phyloP scores from a whole-genome alignment of 2,888 invertebrate species.

The Eilema sororculum region DNA sequence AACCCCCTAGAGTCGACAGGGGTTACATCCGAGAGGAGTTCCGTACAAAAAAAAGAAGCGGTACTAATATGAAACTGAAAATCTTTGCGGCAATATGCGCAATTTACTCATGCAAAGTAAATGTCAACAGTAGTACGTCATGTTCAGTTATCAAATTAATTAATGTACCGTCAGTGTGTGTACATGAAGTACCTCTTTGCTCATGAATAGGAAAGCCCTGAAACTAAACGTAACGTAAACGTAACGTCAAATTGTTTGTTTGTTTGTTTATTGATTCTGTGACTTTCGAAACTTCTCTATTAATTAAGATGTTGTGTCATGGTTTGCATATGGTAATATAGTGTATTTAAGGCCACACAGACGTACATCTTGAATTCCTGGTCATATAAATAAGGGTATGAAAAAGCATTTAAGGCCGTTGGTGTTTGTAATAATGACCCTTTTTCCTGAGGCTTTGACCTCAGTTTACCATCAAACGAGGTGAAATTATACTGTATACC shows the following conservation, averaged over 20 bases:
- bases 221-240: constrained; percentile 40
- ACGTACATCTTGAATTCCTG: too few relatives aligned
- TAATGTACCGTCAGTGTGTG: constrained; percentile 22
- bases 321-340: background rate
- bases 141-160: constrained; percentile 30
- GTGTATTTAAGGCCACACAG: background rate
- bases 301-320: background rate
- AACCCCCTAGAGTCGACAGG: too few relatives aligned
- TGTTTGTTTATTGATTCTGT: constrained; percentile 20
- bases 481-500: too few relatives aligned
- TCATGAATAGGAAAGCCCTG: constrained; percentile 30
- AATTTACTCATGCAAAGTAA: constrained; percentile 25
- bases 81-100: background rate
- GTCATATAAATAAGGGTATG: too few relatives aligned
- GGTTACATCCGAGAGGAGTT: too few relatives aligned
- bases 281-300: constrained; percentile 12
- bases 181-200: constrained; percentile 16
- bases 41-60: background rate
- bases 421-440: too few relatives aligned
- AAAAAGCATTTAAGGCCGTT: too few relatives aligned
- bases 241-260: constrained; percentile 27
- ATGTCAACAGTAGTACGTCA: constrained; percentile 24
- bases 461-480: too few relatives aligned
- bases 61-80: background rate
- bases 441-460: too few relatives aligned